These are phyloP conservation scores for Clistopyga incitator DNA, from an alignment of 2,888 invertebrate species.

Conservation along the genomic window DNA sequence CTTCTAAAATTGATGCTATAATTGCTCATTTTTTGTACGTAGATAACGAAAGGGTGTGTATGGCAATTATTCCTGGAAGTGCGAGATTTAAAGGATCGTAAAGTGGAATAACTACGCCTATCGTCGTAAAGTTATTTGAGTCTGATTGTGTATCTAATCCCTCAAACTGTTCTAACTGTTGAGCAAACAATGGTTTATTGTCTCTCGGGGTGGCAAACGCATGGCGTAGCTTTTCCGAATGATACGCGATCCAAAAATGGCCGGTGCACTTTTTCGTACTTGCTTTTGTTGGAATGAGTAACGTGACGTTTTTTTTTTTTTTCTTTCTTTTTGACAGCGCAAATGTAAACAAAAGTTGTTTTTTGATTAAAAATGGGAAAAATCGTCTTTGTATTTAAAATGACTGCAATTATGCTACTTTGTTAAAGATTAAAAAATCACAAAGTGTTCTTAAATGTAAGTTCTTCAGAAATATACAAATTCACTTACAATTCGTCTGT, in stretches of 20 bases:
- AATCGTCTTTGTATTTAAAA: no score
- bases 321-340: no score
- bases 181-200: slow-evolving; percentile 57
- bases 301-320: neutral
- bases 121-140: slow-evolving; percentile 71
- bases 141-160: slow-evolving; percentile 68
- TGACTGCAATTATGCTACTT: no score
- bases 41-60: neutral
- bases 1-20: neutral
- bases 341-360: no score
- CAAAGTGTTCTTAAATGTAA: no score
- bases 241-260: slow-evolving; percentile 9
- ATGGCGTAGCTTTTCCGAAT: neutral
- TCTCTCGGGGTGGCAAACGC: slow-evolving; percentile 31
- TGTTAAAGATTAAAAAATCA: no score
- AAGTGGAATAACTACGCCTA: slow-evolving; percentile 44
- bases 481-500: slow-evolving; percentile 62
- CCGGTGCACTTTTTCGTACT: neutral
- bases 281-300: neutral
- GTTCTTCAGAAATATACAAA: neutral
- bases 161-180: slow-evolving; percentile 38
- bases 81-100: neutral
- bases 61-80: neutral
- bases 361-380: no score
- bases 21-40: neutral